Percentiles rank a stretch among this genome's conserved stretches.
phyloP scores from a whole-genome alignment of 1,140 invertebrate genomes.

The Thaumetopoea pityocampa region DNA sequence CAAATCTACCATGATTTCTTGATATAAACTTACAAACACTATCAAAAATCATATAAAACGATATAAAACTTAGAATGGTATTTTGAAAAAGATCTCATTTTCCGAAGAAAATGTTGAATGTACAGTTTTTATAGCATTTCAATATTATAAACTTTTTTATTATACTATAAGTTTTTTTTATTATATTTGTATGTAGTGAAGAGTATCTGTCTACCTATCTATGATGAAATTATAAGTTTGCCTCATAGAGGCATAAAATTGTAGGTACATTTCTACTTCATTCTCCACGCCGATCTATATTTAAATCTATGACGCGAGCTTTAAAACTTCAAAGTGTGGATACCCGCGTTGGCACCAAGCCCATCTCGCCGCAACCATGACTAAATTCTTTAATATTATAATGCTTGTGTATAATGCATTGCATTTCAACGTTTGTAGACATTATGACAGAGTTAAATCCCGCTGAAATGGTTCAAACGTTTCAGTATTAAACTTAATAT shows the following conservation, averaged over 20 bases:
- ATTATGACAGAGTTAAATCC: slow-evolving; percentile 17
- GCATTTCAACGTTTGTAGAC: slow-evolving; percentile 26
- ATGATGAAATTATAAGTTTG: neutral
- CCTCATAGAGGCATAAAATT: neutral
- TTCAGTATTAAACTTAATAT: neutral
- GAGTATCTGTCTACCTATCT: neutral
- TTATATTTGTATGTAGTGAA: too few relatives aligned
- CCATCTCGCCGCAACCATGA: slow-evolving; percentile 15
- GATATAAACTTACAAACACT: too few relatives aligned
- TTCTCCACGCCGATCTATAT: neutral
- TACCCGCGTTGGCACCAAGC: slow-evolving; percentile 17
- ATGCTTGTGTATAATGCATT: slow-evolving; percentile 36
- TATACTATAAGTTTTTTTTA: too few relatives aligned
- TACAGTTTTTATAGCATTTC: too few relatives aligned
- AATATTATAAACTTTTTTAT: too few relatives aligned
- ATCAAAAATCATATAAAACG: too few relatives aligned
- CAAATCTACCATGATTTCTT: too few relatives aligned
- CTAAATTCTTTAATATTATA: slow-evolving; percentile 42
- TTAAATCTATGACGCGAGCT: slow-evolving; percentile 7
- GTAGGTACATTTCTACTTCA: neutral
- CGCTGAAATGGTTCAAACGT: slow-evolving; percentile 6
- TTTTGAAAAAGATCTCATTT: too few relatives aligned
- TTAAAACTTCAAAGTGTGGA: slow-evolving; percentile 19
- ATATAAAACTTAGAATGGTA: too few relatives aligned
- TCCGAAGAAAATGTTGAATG: too few relatives aligned